Percentiles rank a stretch among this genome's conserved stretches.
Conservation (phyloP, 1,140 invertebrate species). For the Meloidogyne chitwoodi region DNA sequence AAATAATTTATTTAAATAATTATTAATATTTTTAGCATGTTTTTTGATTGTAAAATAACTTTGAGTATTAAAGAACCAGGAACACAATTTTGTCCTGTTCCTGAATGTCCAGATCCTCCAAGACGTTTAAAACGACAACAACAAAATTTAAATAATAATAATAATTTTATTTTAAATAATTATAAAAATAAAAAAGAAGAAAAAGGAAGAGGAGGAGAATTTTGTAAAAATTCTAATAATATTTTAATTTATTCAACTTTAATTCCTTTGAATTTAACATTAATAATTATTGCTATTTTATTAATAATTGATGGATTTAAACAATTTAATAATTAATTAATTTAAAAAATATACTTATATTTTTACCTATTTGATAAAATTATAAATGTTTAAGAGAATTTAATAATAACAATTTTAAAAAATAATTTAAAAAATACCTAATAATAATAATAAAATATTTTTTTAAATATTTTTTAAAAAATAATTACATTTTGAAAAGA, state of each 20-base stretch:
- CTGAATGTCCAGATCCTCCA: conserved; percentile 58
- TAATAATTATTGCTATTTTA: conserved; percentile 3
- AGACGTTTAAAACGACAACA: conserved; percentile 29
- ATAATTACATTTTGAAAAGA: too few relatives aligned
- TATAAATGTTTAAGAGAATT: too few relatives aligned
- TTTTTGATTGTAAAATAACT: conserved; percentile 58
- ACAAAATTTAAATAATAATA: background rate
- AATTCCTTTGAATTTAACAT: background rate
- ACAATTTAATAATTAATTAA: conserved; percentile 4
- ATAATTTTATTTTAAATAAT: conserved; percentile 7
- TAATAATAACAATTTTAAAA: too few relatives aligned
- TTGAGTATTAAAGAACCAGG: conserved; percentile 54
- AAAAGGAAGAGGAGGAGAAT: background rate
- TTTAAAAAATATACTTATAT: too few relatives aligned
- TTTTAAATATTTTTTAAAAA: too few relatives aligned
- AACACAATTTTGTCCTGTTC: conserved; percentile 42
- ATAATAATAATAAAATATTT: too few relatives aligned
- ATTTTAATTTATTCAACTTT: conserved; percentile 13
- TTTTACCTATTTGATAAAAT: too few relatives aligned
- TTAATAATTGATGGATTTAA: background rate
- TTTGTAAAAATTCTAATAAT: conserved; percentile 6
- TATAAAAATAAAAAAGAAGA: too few relatives aligned
- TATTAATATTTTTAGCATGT: conserved; percentile 45
- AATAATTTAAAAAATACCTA: too few relatives aligned
- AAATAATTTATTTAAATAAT: background rate